phyloP scores from a whole-genome alignment of 1,140 invertebrate species.

The Monomorium pharaonis region DNA sequence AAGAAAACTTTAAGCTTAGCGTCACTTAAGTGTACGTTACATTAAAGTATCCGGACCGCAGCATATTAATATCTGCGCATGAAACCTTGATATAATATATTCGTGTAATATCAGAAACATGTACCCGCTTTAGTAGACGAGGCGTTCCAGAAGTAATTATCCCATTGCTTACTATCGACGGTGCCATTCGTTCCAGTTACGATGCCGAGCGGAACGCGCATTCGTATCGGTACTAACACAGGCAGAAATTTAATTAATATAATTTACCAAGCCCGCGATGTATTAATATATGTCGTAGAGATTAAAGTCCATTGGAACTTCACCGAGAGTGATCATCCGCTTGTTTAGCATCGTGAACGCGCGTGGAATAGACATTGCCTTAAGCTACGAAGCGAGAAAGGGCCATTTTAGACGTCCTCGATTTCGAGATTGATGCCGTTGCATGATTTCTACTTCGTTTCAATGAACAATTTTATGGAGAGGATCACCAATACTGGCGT shows the following conservation, averaged over 20 bases:
- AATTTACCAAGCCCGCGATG: conserved; percentile 68
- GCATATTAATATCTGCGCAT: conserved; percentile 35
- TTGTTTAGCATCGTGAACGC: conserved; percentile 51
- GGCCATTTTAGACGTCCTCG: conserved; percentile 26
- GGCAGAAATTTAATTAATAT: conserved; percentile 75
- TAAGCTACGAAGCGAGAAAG: conserved; percentile 16
- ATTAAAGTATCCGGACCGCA: neutral
- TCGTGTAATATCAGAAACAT: conserved; percentile 2
- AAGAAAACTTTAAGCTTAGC: conserved; percentile 4
- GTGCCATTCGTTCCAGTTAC: conserved; percentile 62
- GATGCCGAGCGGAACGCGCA: conserved; percentile 36
- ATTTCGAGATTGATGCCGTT: conserved; percentile 28
- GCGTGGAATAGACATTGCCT: conserved; percentile 14
- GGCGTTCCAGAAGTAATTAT: conserved; percentile 64
- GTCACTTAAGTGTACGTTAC: neutral
- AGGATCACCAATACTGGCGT: no score
- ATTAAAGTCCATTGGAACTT: conserved; percentile 57
- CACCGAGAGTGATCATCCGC: conserved; percentile 40
- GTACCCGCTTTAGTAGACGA: conserved; percentile 44
- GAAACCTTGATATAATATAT: conserved; percentile 31
- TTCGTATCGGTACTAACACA: conserved; percentile 39
- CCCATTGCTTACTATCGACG: conserved; percentile 60
- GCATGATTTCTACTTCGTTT: neutral
- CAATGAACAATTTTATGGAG: conserved; percentile 37
- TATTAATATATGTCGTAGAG: conserved; percentile 67